Conservation (phyloP, 2,888 invertebrate genomes). For the Drosophila nr. perissopoda region DNA sequence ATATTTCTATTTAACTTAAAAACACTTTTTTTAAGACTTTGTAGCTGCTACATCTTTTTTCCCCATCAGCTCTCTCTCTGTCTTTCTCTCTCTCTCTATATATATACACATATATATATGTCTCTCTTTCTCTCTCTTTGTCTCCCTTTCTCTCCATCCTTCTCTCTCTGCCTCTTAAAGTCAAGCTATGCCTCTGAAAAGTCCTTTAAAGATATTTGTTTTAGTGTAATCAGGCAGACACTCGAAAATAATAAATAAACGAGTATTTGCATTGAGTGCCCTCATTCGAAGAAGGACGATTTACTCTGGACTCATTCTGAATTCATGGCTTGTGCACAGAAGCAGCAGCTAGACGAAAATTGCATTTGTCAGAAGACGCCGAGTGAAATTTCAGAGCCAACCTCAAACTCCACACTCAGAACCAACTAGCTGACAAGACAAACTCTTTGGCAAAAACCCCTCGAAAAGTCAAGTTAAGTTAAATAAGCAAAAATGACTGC, state of each 20-base stretch:
- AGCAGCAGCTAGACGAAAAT: constrained; percentile 16
- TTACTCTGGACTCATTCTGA: constrained; percentile 26
- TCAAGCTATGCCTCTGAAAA: constrained; percentile 1
- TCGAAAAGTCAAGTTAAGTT: constrained; percentile 48
- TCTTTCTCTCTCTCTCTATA: neutral
- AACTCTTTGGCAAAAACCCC: constrained; percentile 36
- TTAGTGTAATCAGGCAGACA: constrained; percentile 31
- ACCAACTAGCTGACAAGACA: constrained; percentile 2
- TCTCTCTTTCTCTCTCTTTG: neutral
- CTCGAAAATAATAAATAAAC: constrained; percentile 32
- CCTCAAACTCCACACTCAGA: constrained; percentile 19
- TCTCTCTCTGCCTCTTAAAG: neutral
- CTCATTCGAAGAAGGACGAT: constrained; percentile 30
- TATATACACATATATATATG: neutral
- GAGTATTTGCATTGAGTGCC: constrained; percentile 25
- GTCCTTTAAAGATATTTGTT: constrained; percentile 14
- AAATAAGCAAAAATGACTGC: constrained; percentile 47
- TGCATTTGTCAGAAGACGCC: constrained; percentile 27
- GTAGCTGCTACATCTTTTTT: neutral
- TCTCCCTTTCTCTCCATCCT: too few species aligned
- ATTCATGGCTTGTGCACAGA: constrained; percentile 18
- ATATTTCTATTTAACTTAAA: neutral
- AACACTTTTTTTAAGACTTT: neutral
- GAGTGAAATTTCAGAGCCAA: constrained; percentile 7
- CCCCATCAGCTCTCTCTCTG: neutral